Evolutionary conservation across 2,113 vertebrate species (phyloP).

Genomic region (Cinclus cinclus): DNA sequence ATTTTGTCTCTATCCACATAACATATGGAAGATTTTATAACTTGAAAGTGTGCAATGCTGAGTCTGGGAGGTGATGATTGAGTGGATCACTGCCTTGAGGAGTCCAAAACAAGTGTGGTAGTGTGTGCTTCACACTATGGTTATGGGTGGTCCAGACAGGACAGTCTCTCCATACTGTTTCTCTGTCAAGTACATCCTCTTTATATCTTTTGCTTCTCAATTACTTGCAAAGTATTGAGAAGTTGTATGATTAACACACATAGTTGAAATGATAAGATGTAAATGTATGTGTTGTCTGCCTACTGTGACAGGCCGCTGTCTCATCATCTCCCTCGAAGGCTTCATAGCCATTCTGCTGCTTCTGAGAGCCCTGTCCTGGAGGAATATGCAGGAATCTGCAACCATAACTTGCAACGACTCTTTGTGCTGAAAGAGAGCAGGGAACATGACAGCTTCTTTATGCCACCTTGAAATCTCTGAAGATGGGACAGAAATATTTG

Average conservation of each 20-base stretch:
- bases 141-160: background rate
- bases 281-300: background rate
- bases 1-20: background rate
- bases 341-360: background rate
- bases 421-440: background rate
- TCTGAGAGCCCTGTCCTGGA: background rate
- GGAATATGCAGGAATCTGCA: background rate
- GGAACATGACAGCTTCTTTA: background rate
- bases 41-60: background rate
- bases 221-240: background rate
- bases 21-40: background rate
- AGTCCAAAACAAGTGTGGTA: background rate
- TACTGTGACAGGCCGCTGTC: background rate
- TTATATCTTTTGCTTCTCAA: background rate
- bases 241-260: background rate
- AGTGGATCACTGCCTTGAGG: background rate
- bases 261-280: background rate
- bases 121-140: background rate
- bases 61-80: background rate
- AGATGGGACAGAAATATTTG: background rate
- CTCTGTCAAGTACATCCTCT: background rate
- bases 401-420: fast-evolving
- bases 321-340: background rate
- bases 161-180: background rate
- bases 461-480: background rate